phyloP scores from a whole-genome alignment of 2,113 vertebrate genomes.

The Seriola dumerili region DNA sequence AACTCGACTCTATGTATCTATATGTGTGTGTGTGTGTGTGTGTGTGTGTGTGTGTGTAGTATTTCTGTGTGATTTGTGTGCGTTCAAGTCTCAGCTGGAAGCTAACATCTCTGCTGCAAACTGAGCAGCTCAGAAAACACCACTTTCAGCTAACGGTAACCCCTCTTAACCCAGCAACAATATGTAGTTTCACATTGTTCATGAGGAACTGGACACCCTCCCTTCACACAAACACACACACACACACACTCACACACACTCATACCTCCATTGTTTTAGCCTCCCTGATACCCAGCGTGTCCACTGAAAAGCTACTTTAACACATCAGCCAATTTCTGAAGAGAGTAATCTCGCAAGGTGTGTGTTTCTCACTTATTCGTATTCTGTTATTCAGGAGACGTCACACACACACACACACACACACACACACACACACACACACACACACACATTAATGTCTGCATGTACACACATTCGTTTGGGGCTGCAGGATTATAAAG shows the following conservation, averaged over 20 bases:
- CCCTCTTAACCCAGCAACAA: conserved; percentile 70
- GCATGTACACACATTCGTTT: conserved; percentile 40
- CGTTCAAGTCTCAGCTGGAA: conserved; percentile 23
- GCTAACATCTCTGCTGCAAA: conserved; percentile 52
- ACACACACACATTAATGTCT: conserved; percentile 11
- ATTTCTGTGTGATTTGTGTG: conserved; percentile 1
- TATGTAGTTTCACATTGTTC: conserved; percentile 63
- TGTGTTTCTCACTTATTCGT: conserved; percentile 59
- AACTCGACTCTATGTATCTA: conserved; percentile 17
- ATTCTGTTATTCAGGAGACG: conserved; percentile 34
- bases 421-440: conserved; percentile 21
- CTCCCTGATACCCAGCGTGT: conserved; percentile 10
- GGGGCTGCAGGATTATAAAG: conserved; percentile 61
- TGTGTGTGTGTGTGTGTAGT: conserved; percentile 25
- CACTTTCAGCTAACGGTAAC: conserved; percentile 62
- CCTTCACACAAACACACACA: background rate
- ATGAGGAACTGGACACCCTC: conserved; percentile 48
- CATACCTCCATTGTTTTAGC: conserved; percentile 27
- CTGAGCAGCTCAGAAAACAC: conserved; percentile 51
- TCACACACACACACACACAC: conserved; percentile 19
- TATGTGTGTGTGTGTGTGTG: background rate
- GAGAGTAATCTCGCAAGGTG: conserved; percentile 67
- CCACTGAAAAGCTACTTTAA: conserved; percentile 49
- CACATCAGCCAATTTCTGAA: conserved; percentile 64
- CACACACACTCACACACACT: conserved; percentile 10